Base-by-base conservation (phyloP, 2,888 invertebrate genomes). In the Lamellibrachia satsuma region DNA sequence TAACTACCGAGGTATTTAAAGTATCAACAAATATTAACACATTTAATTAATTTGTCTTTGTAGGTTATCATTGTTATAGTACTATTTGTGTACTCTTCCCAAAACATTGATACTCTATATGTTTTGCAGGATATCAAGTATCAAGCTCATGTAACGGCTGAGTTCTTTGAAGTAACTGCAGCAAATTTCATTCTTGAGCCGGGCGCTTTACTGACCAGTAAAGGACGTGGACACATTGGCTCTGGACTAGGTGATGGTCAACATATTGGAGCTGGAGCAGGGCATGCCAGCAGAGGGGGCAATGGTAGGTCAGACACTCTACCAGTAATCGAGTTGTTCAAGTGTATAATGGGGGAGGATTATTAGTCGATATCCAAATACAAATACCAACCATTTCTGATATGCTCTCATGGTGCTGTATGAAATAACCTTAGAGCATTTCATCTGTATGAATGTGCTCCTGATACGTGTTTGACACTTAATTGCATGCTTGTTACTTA, bases 181-280 rank as follows among this genome's bases (percentile, higher is more conserved):
- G 94, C 95, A 92, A 94, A 95, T 92, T 94, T 95, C 92, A 94
- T 93, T 92, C 93, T 95, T 52, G 95, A 95, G 92, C 95, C 95
- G 2, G 90, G 93, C 51, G 94, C 95, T 52, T 91, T 60, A n/a
- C 94, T 95, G 90, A 92, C 94, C 2, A 94, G 94, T 93, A 93
- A 92, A 51, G 95, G 94, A 11, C 94, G 95, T 27, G 94, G 94
- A n/a, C 52, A 90, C 51, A 93, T 93, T 0, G 92, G 60, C 8
- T 93, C 92, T 6, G 93, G 93, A 52, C 92, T 92, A 11, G 95
- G 95, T 9, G 93, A 93, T 75, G 55, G 60, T 52, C 93, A 94
- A 3, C 55, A 92, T 0, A 22, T 52, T 1, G 94, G 94, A 7
- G 94, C 94, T 8, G 95, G 95, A 9, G 95, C 94, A 52, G 95